A percentile compares a stretch with the other conserved stretches of the same genome.
These are phyloP conservation scores for Speoplatyrhinus poulsoni DNA, from an alignment of 2,113 vertebrate species.

Conservation along the genomic window DNA sequence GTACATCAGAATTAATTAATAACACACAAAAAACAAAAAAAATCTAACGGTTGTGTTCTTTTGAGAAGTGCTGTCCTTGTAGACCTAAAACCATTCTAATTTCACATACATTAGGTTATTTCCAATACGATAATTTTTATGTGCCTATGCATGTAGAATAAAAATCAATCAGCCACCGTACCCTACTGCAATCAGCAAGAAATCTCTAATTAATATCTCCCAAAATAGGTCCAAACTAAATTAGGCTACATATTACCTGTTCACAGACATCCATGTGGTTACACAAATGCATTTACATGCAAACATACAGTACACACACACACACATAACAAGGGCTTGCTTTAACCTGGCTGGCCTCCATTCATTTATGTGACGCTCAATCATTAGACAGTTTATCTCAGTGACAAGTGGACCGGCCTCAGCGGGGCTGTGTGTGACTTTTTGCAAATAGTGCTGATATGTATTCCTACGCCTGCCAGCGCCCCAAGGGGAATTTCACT, in stretches of 20 bases:
- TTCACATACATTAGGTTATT: too few relatives aligned
- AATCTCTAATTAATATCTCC: slow-evolving; percentile 32
- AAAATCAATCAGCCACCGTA: too few relatives aligned
- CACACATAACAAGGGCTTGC: slow-evolving; percentile 18
- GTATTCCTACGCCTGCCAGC: slow-evolving; percentile 34
- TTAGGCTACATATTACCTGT: background rate
- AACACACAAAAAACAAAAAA: background rate
- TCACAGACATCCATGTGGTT: background rate
- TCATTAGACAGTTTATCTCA: slow-evolving; percentile 68
- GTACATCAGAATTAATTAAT: slow-evolving; percentile 1
- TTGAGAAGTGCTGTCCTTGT: background rate
- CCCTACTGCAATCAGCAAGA: slow-evolving; percentile 7
- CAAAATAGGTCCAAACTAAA: slow-evolving; percentile 14
- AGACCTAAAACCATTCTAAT: background rate
- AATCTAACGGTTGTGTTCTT: background rate
- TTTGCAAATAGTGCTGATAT: slow-evolving; percentile 78
- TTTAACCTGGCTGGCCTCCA: slow-evolving; percentile 36
- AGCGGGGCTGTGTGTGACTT: slow-evolving; percentile 58
- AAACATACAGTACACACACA: background rate
- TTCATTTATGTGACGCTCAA: slow-evolving; percentile 74
- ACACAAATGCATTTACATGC: too few relatives aligned
- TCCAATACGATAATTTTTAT: too few relatives aligned
- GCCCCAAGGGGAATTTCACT: slow-evolving; percentile 28
- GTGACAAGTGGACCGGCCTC: slow-evolving; percentile 62
- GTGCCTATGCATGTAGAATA: too few relatives aligned